phyloP scores from a whole-genome alignment of 2,113 vertebrate genomes.

The Bubo scandiacus region DNA sequence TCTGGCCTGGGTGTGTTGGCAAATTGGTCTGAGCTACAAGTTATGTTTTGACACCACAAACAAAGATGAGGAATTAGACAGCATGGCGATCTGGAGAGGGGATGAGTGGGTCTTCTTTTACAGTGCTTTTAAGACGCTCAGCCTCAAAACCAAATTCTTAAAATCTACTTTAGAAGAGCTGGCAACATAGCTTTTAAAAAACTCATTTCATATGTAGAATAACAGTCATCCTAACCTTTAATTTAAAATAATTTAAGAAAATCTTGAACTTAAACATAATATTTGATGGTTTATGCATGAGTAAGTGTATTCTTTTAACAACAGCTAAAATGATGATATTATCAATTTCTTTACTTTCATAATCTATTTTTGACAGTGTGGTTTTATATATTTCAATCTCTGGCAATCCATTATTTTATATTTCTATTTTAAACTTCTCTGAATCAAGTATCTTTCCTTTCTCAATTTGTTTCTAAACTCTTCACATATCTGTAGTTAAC shows the following conservation, averaged over 20 bases:
- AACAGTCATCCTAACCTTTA: background rate
- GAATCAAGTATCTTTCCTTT: background rate
- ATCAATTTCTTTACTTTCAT: background rate
- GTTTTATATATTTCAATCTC: background rate
- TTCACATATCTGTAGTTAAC: background rate
- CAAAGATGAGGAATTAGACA: background rate
- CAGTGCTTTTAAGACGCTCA: background rate
- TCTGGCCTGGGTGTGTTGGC: background rate
- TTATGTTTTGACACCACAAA: background rate
- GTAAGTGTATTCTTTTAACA: background rate
- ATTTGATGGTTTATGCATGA: background rate
- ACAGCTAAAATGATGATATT: background rate
- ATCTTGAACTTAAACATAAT: background rate
- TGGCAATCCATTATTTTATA: background rate
- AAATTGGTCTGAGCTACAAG: background rate
- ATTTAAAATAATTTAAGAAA: background rate
- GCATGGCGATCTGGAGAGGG: background rate
- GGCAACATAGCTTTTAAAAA: background rate
- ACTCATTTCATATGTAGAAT: background rate
- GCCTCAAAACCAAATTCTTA: background rate
- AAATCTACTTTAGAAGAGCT: background rate
- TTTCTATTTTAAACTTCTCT: background rate
- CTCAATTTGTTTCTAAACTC: background rate
- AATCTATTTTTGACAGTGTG: background rate
- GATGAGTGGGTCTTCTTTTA: rapidly evolving